These are phyloP conservation scores for Bedellia somnulentella DNA, from an alignment of 2,888 invertebrate genomes.

Conservation along the genomic window DNA sequence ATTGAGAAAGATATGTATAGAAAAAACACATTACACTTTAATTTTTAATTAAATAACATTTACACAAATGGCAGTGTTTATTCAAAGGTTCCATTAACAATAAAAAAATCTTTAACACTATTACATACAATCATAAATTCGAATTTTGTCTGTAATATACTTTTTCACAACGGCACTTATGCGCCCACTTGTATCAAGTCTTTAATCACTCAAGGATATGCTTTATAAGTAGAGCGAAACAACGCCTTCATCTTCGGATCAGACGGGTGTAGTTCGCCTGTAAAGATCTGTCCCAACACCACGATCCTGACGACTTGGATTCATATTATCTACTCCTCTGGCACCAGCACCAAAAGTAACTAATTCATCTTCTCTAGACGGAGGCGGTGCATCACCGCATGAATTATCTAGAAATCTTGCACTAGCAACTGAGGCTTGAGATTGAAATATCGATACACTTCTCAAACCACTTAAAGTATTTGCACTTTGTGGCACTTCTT, in stretches of 20 bases:
- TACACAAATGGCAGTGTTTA: slow-evolving; percentile 58
- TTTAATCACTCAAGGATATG: slow-evolving; percentile 53
- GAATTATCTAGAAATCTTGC: slow-evolving; percentile 71
- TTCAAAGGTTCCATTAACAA: slow-evolving; percentile 43
- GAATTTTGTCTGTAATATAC: slow-evolving; percentile 21
- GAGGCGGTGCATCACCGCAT: slow-evolving; percentile 64
- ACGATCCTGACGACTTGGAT: slow-evolving; percentile 47
- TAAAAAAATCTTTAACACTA: slow-evolving; percentile 26
- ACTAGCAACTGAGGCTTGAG: slow-evolving; percentile 65
- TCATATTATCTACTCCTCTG: too few relatives aligned
- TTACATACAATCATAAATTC: slow-evolving; percentile 26
- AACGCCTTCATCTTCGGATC: slow-evolving; percentile 22
- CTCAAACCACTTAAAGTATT: slow-evolving; percentile 47
- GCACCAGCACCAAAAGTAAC: slow-evolving; percentile 71
- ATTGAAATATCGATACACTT: slow-evolving; percentile 52
- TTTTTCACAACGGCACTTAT: too few relatives aligned
- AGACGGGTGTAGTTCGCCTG: slow-evolving; percentile 64
- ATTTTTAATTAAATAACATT: too few relatives aligned
- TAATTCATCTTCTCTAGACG: slow-evolving; percentile 67
- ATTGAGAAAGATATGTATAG: too few relatives aligned
- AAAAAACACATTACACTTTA: too few relatives aligned
- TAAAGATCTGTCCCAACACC: slow-evolving; percentile 57
- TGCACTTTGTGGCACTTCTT: slow-evolving; percentile 56
- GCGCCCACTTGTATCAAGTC: too few relatives aligned
- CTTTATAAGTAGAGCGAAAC: slow-evolving; percentile 24